Evolutionary conservation across 2,888 invertebrate species (phyloP).

Genomic region (Theretra japonica): DNA sequence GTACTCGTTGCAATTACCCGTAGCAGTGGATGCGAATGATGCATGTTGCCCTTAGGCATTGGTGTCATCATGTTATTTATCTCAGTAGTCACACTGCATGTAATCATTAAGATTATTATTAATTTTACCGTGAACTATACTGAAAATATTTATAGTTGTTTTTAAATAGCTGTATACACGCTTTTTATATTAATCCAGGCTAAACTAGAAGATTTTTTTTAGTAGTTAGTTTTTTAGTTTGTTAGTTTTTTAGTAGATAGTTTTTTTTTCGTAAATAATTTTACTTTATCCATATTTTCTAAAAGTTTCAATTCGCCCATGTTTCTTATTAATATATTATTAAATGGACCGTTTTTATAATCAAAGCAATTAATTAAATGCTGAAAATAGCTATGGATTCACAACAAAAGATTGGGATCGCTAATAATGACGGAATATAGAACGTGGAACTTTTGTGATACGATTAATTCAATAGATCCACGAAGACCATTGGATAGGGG

Average conservation of each 20-base stretch:
- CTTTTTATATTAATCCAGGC: neutral
- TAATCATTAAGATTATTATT: slow-evolving; percentile 21
- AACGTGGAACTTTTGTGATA: slow-evolving; percentile 72
- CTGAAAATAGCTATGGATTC: neutral
- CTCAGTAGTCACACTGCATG: slow-evolving; percentile 11
- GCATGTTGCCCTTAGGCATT: slow-evolving; percentile 16
- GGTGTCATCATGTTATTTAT: slow-evolving; percentile 22
- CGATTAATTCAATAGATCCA: slow-evolving; percentile 77
- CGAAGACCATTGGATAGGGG: slow-evolving; percentile 78
- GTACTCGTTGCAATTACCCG: slow-evolving; percentile 38
- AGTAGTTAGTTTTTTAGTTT: too few species aligned
- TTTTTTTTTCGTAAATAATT: too few species aligned
- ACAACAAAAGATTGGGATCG: slow-evolving; percentile 8
- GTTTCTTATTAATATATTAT: too few species aligned
- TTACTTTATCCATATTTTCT: too few species aligned
- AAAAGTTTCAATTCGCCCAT: too few species aligned
- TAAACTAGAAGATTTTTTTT: too few species aligned
- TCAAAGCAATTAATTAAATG: too few species aligned
- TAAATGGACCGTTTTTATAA: too few species aligned
- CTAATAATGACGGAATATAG: slow-evolving; percentile 50
- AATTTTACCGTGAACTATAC: neutral
- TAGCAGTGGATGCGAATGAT: slow-evolving; percentile 32
- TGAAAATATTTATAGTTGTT: neutral
- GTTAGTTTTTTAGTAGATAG: too few species aligned
- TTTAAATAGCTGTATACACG: neutral